phyloP scores from a whole-genome alignment of 2,113 vertebrate genomes.

The Sigmodon hispidus region DNA sequence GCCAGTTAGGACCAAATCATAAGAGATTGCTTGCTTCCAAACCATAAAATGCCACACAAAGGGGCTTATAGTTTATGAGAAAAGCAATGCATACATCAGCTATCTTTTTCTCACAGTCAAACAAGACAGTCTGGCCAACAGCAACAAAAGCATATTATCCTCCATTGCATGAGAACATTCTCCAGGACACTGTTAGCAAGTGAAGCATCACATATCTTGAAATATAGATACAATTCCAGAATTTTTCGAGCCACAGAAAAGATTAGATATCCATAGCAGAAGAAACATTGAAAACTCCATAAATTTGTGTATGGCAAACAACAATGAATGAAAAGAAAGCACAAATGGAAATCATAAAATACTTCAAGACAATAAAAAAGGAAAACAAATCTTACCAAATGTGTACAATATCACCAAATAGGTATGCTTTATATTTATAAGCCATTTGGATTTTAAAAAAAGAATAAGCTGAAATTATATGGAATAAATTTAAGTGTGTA shows the following conservation, averaged over 20 bases:
- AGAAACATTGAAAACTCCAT: background rate
- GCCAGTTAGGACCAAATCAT: background rate
- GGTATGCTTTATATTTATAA: background rate
- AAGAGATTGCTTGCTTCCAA: background rate
- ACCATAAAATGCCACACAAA: background rate
- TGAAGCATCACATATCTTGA: background rate
- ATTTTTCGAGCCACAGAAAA: background rate
- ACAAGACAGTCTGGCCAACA: background rate
- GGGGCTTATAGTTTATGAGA: background rate
- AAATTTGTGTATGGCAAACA: background rate
- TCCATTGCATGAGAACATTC: background rate
- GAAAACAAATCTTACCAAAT: background rate
- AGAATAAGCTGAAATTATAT: background rate
- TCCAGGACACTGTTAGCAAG: background rate
- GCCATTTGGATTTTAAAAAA: background rate
- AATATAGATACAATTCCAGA: background rate
- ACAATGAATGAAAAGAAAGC: background rate
- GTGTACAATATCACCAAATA: background rate
- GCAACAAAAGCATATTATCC: background rate
- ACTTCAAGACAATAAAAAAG: background rate
- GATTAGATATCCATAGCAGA: no score
- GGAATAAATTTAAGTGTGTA: background rate
- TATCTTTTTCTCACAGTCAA: background rate
- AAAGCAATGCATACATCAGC: background rate
- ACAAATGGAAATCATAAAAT: background rate